Percentiles rank a stretch among this genome's conserved stretches.
These are phyloP conservation scores for Epinephelus lanceolatus DNA, from an alignment of 2,113 vertebrate species.

Conservation along the genomic window DNA sequence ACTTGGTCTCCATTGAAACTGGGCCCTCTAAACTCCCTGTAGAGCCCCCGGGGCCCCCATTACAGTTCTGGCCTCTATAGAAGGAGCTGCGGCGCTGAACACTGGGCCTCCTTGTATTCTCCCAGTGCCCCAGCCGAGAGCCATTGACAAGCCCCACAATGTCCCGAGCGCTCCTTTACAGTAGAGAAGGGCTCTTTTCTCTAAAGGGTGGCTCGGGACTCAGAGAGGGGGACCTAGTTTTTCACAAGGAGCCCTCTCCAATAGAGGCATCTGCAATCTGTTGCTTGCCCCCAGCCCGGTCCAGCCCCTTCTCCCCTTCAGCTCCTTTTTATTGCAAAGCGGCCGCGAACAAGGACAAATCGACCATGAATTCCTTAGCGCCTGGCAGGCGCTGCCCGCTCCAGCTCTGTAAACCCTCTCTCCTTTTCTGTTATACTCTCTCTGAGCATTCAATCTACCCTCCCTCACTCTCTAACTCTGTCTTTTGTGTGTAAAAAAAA, in stretches of 20 bases:
- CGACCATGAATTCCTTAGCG: conserved; percentile 80
- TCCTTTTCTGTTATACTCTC: conserved; percentile 55
- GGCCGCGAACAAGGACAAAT: conserved; percentile 81
- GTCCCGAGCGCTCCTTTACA: conserved; percentile 80
- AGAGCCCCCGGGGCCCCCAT: conserved; percentile 75
- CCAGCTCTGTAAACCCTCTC: conserved; percentile 62
- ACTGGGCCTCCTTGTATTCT: conserved; percentile 83
- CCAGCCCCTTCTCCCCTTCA: conserved; percentile 69
- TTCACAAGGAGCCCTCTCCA: conserved; percentile 76
- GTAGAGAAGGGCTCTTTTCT: conserved; percentile 83
- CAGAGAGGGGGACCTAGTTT: conserved; percentile 70
- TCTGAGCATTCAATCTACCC: conserved; percentile 63
- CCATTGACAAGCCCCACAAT: conserved; percentile 82
- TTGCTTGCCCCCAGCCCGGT: conserved; percentile 68
- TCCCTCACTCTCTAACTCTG: conserved; percentile 59
- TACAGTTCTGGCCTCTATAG: conserved; percentile 75
- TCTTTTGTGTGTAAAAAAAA: conserved; percentile 58
- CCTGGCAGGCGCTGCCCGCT: conserved; percentile 73
- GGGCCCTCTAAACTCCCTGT: conserved; percentile 79
- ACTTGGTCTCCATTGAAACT: conserved; percentile 75
- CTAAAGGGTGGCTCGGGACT: conserved; percentile 72
- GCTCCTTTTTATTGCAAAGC: conserved; percentile 76
- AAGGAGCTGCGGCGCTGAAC: conserved; percentile 72
- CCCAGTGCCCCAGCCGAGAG: conserved; percentile 73
- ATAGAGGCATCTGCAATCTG: conserved; percentile 83